Evolutionary conservation across 2,888 invertebrate species (phyloP), one percentile per base, ranked within the genome.

Genomic region (Ectemnius continuus): DNA sequence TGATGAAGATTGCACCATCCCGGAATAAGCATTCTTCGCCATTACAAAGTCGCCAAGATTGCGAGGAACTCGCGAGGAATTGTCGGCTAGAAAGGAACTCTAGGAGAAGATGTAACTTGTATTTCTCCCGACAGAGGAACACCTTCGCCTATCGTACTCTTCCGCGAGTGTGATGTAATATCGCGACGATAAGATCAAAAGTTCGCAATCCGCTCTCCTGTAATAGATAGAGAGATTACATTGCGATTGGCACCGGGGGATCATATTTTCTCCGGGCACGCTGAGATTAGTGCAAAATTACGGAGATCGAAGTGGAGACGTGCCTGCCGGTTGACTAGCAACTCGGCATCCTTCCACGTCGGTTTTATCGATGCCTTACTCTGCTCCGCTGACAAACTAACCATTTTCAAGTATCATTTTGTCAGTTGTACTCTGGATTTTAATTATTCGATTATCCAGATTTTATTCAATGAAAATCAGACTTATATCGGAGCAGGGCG

Each of bases 151-250:
- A 23, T 23, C 23, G 3, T 23, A 23, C 61, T 62, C 77, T 61
- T 45, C 57, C 63, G 66, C 13, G 66, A 59, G 23, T 36, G 8
- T 67, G 71, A 70, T 61, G 75, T 61, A 79, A 81, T 75, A 71
- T 28, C 59, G 59, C 73, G 81, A 66, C 65, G 80, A 73, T 75
- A 74, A 77, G 79, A 82, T 82, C 79, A 79, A 76, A 78, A 82
- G 82, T 82, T 82, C 77, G 79, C 72, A 47, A 62, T 62, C 56
- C 66, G 26, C 61, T 61, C 70, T 69, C 60, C 61, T 65, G 81
- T 86, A 87, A 88, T 89, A 86, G 87, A 87, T 86, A 87, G 89
- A 87, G 83, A 86, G 87, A 89, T 90, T 87, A 87, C 86, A 81
- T 86, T 84, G 85, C 87, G 86, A 89, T 88, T 86, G 89, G 85